These are phyloP conservation scores for Brachionus calyciflorus DNA, from an alignment of 1,140 invertebrate species.

Conservation along the genomic window DNA sequence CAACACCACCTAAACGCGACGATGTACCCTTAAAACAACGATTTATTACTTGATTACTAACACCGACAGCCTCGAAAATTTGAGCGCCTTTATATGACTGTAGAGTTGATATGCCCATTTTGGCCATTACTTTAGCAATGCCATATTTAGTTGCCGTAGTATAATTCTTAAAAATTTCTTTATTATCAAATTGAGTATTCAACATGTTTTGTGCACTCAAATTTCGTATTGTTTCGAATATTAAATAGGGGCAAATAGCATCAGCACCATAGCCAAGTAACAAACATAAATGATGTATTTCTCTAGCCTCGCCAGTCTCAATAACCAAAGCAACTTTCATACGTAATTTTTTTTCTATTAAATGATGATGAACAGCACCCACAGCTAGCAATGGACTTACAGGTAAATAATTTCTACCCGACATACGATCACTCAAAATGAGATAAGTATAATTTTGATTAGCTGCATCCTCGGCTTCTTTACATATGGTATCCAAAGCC, in stretches of 20 bases:
- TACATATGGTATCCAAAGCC: slow-evolving; percentile 75
- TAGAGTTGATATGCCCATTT: slow-evolving; percentile 98
- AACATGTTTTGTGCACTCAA: slow-evolving; percentile 78
- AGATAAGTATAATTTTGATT: slow-evolving; percentile 77
- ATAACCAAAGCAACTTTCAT: slow-evolving; percentile 92
- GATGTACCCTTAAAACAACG: slow-evolving; percentile 93
- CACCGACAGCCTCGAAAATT: slow-evolving; percentile 96
- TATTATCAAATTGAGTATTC: slow-evolving; percentile 72
- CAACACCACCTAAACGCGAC: slow-evolving; percentile 88
- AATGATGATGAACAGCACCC: slow-evolving; percentile 87
- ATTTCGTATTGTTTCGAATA: slow-evolving; percentile 82
- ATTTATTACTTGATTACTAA: slow-evolving; percentile 84
- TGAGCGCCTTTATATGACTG: slow-evolving; percentile 99
- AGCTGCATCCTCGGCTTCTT: slow-evolving; percentile 75
- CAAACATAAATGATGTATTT: slow-evolving; percentile 94
- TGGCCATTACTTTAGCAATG: slow-evolving; percentile 82
- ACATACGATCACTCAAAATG: slow-evolving; percentile 79
- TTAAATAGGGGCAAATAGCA: slow-evolving; percentile 92
- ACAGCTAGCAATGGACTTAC: slow-evolving; percentile 77
- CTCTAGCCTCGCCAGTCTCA: slow-evolving; percentile 86
- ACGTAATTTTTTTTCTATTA: slow-evolving; percentile 88
- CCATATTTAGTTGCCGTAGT: slow-evolving; percentile 61
- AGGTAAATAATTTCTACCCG: slow-evolving; percentile 65
- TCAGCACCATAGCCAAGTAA: slow-evolving; percentile 94
- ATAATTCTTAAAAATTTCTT: slow-evolving; percentile 78